Base-by-base conservation (phyloP, 2,797 vertebrate species). In the Margarornis squamiger region DNA sequence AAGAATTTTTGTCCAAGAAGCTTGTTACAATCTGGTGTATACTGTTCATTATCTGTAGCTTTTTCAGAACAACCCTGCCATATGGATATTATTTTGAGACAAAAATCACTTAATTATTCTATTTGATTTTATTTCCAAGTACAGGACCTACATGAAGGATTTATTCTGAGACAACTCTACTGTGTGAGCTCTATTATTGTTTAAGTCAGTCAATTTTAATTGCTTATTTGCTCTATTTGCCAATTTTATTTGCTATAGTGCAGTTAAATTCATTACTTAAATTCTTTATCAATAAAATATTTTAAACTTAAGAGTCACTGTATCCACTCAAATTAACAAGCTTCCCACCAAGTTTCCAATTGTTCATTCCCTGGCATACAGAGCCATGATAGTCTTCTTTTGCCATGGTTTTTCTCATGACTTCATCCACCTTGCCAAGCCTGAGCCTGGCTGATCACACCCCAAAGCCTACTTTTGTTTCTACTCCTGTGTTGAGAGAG, bases 1-100 rank as follows among this genome's bases (percentile, higher is more conserved):
- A 62, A 65, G 23, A 90, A 67, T 59, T 87, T 93, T 46, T 63
- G 54, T 52, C 63, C 71, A 73, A 85, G 51, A 66, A 87, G 62
- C 7, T 58, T 58, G 46, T n/a, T 39, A 68, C 26, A 79, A 81
- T 85, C 51, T 87, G 65, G 39, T 43, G 41, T 52, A 67, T 13
- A 49, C 24, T 81, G 26, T 30, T 90, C 22, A 27, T 36, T 84
- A 84, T 52, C 46, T 75, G 58, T 20, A 79, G 83, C 71, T 82
- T 71, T 49, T 73, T 70, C 59, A 67, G 43, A 90, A 70, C 3
- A 15, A 61, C 26, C 20, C 38, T 58, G 67, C 34, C 86, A 93
- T 87, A 93, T 43, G 63, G 77, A 71, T 63, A 87, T 46, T 85
- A 93, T 86, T 95, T 94, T 57, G 71, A 91, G 61, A 94, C 30